These are phyloP conservation scores for Gymnoscopelus microlampas DNA, from an alignment of 2,797 vertebrate species.

Conservation along the genomic window DNA sequence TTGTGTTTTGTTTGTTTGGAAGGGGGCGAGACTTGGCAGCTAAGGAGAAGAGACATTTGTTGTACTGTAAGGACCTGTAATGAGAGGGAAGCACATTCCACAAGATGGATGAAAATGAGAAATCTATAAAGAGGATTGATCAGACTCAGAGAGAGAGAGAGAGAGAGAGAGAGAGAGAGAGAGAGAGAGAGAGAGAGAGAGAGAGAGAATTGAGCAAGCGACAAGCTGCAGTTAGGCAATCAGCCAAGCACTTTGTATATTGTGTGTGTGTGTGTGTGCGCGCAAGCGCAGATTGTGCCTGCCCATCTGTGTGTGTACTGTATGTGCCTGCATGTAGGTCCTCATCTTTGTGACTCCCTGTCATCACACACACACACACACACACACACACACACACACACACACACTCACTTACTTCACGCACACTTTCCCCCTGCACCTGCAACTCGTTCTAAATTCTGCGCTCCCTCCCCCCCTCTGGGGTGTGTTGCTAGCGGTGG, in stretches of 20 bases:
- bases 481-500: conserved; percentile 56
- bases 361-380: conserved; percentile 11
- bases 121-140: conserved; percentile 65
- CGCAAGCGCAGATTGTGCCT: too few relatives aligned
- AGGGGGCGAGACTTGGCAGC: conserved; percentile 42
- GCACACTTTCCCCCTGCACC: conserved; percentile 40
- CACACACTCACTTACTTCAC: neutral
- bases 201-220: conserved; percentile 28
- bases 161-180: conserved; percentile 19
- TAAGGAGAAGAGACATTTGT: conserved; percentile 46
- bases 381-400: conserved; percentile 10
- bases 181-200: conserved; percentile 31
- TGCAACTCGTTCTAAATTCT: conserved; percentile 60
- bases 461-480: conserved; percentile 28
- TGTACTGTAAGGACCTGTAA: conserved; percentile 43
- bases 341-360: neutral
- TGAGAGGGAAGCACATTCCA: conserved; percentile 48
- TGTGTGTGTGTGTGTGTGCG: conserved; percentile 44
- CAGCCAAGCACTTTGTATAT: conserved; percentile 26
- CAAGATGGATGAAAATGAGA: conserved; percentile 67
- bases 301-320: neutral
- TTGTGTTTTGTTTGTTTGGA: conserved; percentile 10
- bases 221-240: conserved; percentile 23
- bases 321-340: neutral
- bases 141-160: conserved; percentile 3